Evolutionary conservation across 1,140 invertebrate genomes (phyloP), one percentile per base, ranked within the genome.

Genomic region (Muscidifurax raptorellus): DNA sequence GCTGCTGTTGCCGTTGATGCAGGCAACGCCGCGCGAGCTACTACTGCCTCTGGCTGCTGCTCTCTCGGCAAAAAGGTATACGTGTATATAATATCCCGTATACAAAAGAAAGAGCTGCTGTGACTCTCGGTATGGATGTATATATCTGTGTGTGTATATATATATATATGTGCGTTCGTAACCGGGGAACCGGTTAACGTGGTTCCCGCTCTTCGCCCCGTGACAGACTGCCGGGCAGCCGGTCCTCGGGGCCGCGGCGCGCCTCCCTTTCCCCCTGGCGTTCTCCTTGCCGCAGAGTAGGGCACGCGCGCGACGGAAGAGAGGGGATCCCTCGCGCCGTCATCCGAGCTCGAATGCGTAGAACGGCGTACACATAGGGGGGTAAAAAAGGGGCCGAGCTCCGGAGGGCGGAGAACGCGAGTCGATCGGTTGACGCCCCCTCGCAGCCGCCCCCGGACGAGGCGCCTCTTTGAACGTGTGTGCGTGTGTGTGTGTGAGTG

Each of bases 131-230:
- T 27, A n/a, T 69, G 7, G 59, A 64, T 69, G 28, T 79, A 22
- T n/a, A 12, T 67, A 22, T 2, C 5, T 52, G 15, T 22, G n/a
- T 69, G 27, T 69, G 9, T 69, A 30, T 69, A 69, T 69, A n/a
- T 69, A 5, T 69, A 30, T 69, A 69, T 69, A n/a, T 9, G 25
- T 69, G 18, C n/a, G 67, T 69, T 12, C n/a, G 22, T 12, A n/a
- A 75, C 44, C 77, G 83, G 88, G 89, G 89, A 92, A 92, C 90
- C 90, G 90, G 89, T 92, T 92, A 88, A 90, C 90, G 92, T 93
- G 90, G 91, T 93, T 91, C 90, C 91, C 91, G 92, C 90, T 92
- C 90, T 92, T 92, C 90, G 90, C 91, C 89, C 90, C 91, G 92
- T 92, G 91, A 92, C 88, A 92, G 92, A 93, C 92, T 93, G 92